Evolutionary conservation across 2,888 invertebrate species (phyloP), one percentile per base, ranked within the genome.

Genomic region (Eubasilissa splendida): DNA sequence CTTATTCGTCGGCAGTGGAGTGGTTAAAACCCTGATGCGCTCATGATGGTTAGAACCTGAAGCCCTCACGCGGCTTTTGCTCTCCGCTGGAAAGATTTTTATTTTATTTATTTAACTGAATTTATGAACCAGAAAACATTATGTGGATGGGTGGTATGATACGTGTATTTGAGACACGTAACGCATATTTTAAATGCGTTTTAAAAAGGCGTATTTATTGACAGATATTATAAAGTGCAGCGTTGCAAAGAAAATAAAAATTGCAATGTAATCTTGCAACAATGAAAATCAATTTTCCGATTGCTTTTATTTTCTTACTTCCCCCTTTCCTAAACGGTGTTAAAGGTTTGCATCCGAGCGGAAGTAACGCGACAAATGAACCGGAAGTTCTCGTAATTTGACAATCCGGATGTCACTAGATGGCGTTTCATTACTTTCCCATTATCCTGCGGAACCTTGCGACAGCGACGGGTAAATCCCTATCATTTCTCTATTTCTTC

Each of bases 321-420:
- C 52, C 42, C 50, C 52, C 14, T 42, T 42, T 52, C 50, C 50
- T 7, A 56, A 11, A 12, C n/a, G 22, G 58, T 60, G 79, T 12
- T 59, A 63, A 79, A 42, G 74, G 42, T 71, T 54, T 54, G 68
- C 66, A 56, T 54, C 75, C 74, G 66, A 58, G 75, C 52, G 80
- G 80, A 76, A 80, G 74, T 53, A 70, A 80, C 66, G 22, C 80
- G 80, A 73, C 75, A 79, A 82, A 82, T 82, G 78, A 76, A 82
- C 76, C 82, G 80, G 82, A 82, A 82, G 77, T 74, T 53, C 65
- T 76, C n/a, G 80, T 80, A 82, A 82, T 82, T 82, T 82, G 76
- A 66, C 80, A 58, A 71, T 74, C 54, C 71, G 58, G 65, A 65
- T 80, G 80, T 73, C 80, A 76, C 79, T 66, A 66, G 74, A 77